phyloP scores from a whole-genome alignment of 2,888 invertebrate genomes.

The Cactoblastis cactorum region DNA sequence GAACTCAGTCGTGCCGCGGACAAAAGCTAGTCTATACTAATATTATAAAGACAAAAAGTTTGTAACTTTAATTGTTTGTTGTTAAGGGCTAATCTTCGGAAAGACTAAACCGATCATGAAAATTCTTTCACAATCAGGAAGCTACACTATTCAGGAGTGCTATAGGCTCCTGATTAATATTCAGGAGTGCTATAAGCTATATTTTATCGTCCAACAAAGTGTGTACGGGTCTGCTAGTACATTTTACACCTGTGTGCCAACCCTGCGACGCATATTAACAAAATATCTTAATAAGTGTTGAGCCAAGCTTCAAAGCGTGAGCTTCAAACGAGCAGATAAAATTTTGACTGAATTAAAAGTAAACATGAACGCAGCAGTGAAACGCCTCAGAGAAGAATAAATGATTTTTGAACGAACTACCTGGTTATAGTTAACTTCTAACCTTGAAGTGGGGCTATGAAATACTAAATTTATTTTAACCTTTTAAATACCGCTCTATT shows the following conservation, averaged over 20 bases:
- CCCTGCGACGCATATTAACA: slow-evolving; percentile 1
- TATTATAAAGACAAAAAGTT: too few relatives aligned
- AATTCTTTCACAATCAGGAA: too few relatives aligned
- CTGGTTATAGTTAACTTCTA: slow-evolving; percentile 67
- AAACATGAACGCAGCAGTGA: slow-evolving; percentile 66
- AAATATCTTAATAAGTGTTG: slow-evolving; percentile 19
- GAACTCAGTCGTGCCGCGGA: too few relatives aligned
- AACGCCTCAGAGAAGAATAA: slow-evolving; percentile 57
- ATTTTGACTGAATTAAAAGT: slow-evolving; percentile 75
- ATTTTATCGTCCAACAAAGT: too few relatives aligned
- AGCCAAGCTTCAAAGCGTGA: slow-evolving; percentile 26
- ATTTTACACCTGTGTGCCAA: not conserved
- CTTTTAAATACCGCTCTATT: not conserved
- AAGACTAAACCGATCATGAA: too few relatives aligned
- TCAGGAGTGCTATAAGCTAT: too few relatives aligned
- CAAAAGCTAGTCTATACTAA: too few relatives aligned
- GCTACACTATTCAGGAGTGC: too few relatives aligned
- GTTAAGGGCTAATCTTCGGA: too few relatives aligned
- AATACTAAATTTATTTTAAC: not conserved
- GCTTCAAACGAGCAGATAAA: slow-evolving; percentile 53
- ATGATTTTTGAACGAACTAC: slow-evolving; percentile 74
- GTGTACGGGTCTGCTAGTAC: too few relatives aligned
- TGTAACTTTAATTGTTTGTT: too few relatives aligned
- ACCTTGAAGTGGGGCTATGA: slow-evolving; percentile 42
- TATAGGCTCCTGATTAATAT: too few relatives aligned